phyloP scores from a whole-genome alignment of 2,797 vertebrate genomes.

The Pseudochirops cupreus region DNA sequence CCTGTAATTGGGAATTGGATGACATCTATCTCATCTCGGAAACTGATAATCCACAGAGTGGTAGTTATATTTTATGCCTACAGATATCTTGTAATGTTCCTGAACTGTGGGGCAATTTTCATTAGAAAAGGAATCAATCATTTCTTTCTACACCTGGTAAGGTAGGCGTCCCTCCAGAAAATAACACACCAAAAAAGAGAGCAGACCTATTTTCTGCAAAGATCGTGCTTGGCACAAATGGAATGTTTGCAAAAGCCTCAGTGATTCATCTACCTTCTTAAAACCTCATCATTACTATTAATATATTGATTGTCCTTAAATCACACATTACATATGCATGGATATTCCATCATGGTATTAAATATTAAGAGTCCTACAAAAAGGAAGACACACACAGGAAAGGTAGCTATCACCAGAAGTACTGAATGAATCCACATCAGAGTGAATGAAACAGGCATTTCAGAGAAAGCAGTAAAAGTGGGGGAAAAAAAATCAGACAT shows the following conservation, averaged over 20 bases:
- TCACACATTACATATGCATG: slow-evolving; percentile 21
- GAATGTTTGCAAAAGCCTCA: slow-evolving; percentile 34
- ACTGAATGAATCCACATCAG: neutral
- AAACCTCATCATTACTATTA: slow-evolving; percentile 37
- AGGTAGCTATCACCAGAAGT: neutral
- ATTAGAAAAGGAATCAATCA: neutral
- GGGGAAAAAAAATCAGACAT: neutral
- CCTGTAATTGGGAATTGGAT: neutral
- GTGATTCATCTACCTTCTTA: slow-evolving; percentile 21
- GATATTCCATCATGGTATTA: slow-evolving; percentile 36
- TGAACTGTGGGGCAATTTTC: neutral
- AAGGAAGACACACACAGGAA: neutral
- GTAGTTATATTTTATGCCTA: neutral
- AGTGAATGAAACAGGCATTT: neutral
- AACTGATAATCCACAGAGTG: neutral
- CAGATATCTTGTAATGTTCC: neutral
- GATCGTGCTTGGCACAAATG: neutral
- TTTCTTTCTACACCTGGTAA: neutral
- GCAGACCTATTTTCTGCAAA: neutral
- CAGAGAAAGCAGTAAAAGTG: neutral
- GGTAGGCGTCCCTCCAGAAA: neutral
- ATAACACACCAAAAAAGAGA: neutral
- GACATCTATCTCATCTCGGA: neutral
- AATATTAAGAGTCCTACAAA: slow-evolving; percentile 42
- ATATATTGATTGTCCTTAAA: slow-evolving; percentile 22